Percentiles rank a stretch among this genome's conserved stretches.
Conservation (phyloP, 2,888 invertebrate species). For the Labia minor region DNA sequence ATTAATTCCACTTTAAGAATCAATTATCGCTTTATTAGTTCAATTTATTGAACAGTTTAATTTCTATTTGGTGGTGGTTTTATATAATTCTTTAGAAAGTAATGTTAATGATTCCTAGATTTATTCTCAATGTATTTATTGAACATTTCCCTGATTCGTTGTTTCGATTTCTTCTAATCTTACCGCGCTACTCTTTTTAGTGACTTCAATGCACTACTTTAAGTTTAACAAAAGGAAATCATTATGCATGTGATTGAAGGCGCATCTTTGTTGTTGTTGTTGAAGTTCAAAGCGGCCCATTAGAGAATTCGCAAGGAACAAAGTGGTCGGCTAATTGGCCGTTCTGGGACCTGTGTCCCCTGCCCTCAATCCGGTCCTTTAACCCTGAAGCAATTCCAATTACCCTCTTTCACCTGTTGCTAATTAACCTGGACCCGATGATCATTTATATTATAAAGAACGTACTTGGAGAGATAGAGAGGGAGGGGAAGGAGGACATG, state of each 20-base stretch:
- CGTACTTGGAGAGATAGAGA: too few relatives aligned
- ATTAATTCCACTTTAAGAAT: too few relatives aligned
- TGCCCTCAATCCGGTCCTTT: too few relatives aligned
- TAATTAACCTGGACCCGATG: neutral
- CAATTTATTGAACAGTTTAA: too few relatives aligned
- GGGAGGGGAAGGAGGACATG: too few relatives aligned
- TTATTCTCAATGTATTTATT: too few relatives aligned
- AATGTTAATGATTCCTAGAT: too few relatives aligned
- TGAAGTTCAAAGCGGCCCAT: neutral
- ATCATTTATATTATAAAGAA: too few relatives aligned
- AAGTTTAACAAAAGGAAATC: neutral
- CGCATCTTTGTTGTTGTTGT: neutral
- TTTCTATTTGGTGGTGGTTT: too few relatives aligned
- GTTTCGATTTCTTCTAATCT: neutral
- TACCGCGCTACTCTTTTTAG: neutral
- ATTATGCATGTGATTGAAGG: conserved; percentile 13
- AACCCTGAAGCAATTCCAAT: neutral
- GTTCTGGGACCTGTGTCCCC: neutral
- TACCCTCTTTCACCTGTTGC: neutral
- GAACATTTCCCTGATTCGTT: too few relatives aligned
- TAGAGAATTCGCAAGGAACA: conserved; percentile 5
- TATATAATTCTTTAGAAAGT: too few relatives aligned
- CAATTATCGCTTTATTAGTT: too few relatives aligned
- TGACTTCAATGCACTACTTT: neutral
- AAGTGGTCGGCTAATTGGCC: conserved; percentile 13